Evolutionary conservation across 2,888 invertebrate genomes (phyloP), one percentile per base, ranked within the genome.

Genomic region (Synergus itoensis): DNA sequence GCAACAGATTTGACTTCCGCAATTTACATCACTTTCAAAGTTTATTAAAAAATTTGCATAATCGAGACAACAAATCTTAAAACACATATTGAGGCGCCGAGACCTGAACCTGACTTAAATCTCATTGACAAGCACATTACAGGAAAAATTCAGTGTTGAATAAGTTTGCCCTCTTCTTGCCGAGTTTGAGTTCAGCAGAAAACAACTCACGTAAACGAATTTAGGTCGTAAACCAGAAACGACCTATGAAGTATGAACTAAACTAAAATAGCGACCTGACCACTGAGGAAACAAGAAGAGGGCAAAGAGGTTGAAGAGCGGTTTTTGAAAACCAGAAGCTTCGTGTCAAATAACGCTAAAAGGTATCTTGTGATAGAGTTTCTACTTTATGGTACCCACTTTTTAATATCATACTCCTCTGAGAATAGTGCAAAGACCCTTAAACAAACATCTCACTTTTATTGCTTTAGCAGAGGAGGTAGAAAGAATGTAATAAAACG

Each of bases 321-420:
- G 18, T 48, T 69, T 69, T 45, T 40, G 28, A 48, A 28, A 69
- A 48, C 21, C 16, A 28, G 60, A 60, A 11, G 28, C 36, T 48
- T 28, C 21, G 5, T 21, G 60, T 12, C 60, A 4, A 16, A 48
- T 53, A 48, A 48, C n/a, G 28, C 28, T 69, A 12, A 43, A 36
- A 48, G 16, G 28, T 11, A 69, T 69, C 21, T 69, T 48, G 11
- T 21, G 21, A 60, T 28, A 21, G 9, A 48, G 28, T 69, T 69
- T 69, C 36, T 9, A 48, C 69, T 48, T 69, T 69, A 45, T 45
- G 14, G 28, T 67, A 45, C 21, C 69, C 45, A 45, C 48, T 60
- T 60, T 60, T 21, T 12, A 21, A 60, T 60, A 21, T 12, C 12
- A 60, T 21, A 28, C 28, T 48, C 28, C 28, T 8, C 16, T 14